Conservation (phyloP, 2,888 invertebrate genomes). For the Drosophila tanythrix region DNA sequence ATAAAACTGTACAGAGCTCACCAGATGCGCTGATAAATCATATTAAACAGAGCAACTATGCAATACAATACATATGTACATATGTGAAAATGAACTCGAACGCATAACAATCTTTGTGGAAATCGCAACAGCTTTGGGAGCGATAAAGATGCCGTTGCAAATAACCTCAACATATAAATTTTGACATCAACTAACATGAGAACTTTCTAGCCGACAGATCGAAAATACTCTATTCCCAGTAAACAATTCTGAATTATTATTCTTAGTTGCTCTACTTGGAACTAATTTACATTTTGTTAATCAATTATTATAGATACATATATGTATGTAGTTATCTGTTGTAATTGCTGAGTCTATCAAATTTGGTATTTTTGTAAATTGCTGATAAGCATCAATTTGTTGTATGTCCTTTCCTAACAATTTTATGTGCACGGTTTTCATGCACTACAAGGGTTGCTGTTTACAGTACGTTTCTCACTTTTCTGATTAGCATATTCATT, state of each 20-base stretch:
- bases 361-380: background rate
- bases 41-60: conserved; percentile 56
- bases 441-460: too few relatives aligned
- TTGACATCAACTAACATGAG: background rate
- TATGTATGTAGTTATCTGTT: background rate
- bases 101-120: conserved; percentile 46
- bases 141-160: conserved; percentile 29
- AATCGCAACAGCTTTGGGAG: conserved; percentile 28
- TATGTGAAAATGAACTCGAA: conserved; percentile 44
- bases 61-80: conserved; percentile 27
- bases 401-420: background rate
- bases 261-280: background rate
- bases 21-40: conserved; percentile 70
- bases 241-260: background rate
- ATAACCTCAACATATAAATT: conserved; percentile 4
- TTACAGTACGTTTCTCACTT: background rate
- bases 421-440: background rate
- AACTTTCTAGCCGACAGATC: background rate
- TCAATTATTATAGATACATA: background rate
- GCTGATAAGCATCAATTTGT: background rate
- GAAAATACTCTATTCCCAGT: too few relatives aligned
- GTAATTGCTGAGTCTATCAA: background rate
- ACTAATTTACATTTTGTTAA: background rate
- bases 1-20: conserved; percentile 74
- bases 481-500: conserved; percentile 3